Base-by-base conservation (phyloP, 2,888 invertebrate genomes). In the Diaprepes abbreviatus region DNA sequence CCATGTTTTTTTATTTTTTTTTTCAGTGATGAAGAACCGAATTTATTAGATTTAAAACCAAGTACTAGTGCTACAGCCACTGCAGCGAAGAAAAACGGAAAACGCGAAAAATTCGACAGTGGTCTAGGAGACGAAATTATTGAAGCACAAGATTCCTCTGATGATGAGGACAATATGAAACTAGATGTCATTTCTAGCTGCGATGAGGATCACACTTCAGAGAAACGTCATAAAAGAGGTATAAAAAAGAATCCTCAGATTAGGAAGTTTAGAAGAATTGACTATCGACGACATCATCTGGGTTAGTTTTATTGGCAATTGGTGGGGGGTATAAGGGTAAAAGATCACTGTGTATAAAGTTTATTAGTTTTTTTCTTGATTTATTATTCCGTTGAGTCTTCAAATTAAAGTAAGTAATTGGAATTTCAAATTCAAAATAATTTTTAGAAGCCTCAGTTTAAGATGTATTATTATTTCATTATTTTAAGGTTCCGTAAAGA, bases 51-150 rank as follows among this genome's bases (percentile, higher is more conserved):
- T n/a, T 28, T 63, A 7, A 14, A 50, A 14, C 67, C 67, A 1
- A 28, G 54, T 17, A 64, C 64, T 19, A 48, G 64, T 19, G 65
- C 58, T 40, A 65, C 52, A 14, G n/a, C 9, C 3, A 31, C 16
- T 3, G 10, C 60, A 3, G 14, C 50, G 28, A 63, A 62, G 35
- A 63, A 43, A 12, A 75, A 71, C 48, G 77, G 60, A 60, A 78
- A 85, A 74, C 80, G 89, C 9, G 88, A 89, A 79, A 90, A 90
- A 81, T 82, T 89, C 48, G 90, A 91, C 78, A 89, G 89, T 72
- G 90, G 89, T 0, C 85, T 90, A 59, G 89, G 88, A 0, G 89
- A 89, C 43, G 83, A 83, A 78, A 82, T 76, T 57, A 74, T 74
- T 40, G 75, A 74, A 60, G 72, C 75, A 59, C 75, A 75, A 60